Evolutionary conservation across 2,888 invertebrate species (phyloP).

Genomic region (Plemyria rubiginata): DNA sequence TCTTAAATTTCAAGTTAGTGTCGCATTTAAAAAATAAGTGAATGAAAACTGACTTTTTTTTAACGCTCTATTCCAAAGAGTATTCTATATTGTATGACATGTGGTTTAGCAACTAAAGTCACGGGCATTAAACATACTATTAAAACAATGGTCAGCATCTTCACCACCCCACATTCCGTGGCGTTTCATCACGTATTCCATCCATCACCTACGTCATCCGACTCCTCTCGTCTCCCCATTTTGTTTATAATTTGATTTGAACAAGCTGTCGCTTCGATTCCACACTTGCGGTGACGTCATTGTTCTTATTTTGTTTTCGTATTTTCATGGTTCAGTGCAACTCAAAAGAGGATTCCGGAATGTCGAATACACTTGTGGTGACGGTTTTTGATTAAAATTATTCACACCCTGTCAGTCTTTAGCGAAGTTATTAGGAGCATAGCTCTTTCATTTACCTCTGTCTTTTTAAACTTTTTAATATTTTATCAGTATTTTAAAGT

Average conservation of each 20-base stretch:
- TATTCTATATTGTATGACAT: no score
- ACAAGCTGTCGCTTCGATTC: constrained; percentile 39
- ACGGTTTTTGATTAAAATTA: constrained; percentile 28
- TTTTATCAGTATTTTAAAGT: no score
- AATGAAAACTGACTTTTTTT: no score
- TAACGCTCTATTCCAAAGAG: no score
- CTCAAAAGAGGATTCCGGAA: constrained; percentile 18
- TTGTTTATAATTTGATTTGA: constrained; percentile 47
- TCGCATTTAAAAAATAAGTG: no score
- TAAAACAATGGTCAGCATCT: constrained; percentile 3
- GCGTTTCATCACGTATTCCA: constrained; percentile 17
- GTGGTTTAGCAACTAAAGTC: no score
- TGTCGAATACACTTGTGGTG: constrained; percentile 16
- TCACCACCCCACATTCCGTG: constrained; percentile 5
- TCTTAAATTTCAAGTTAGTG: no score
- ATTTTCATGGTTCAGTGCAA: constrained; percentile 26
- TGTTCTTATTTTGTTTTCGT: constrained; percentile 32
- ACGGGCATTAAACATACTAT: neutral
- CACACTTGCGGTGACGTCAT: constrained; percentile 32
- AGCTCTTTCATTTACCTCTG: no score
- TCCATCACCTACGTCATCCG: constrained; percentile 22
- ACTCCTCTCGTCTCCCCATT: constrained; percentile 35
- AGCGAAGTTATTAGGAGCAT: neutral
- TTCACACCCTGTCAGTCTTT: constrained; percentile 22
- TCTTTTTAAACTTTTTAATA: no score